Conservation (phyloP, 1,140 invertebrate species). For the Periplaneta americana region DNA sequence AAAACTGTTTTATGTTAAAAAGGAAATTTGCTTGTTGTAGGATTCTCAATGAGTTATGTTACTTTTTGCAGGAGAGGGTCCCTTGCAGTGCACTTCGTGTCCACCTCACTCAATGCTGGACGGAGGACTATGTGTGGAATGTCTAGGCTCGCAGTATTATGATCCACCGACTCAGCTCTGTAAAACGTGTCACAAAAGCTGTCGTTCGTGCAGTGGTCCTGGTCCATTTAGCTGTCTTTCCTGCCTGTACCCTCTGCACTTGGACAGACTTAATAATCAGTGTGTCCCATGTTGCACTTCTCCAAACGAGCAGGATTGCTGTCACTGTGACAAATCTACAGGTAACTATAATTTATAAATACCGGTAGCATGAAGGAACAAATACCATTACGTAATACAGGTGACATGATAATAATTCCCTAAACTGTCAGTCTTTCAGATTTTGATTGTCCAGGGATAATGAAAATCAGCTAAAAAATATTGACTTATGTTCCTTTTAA, state of each 20-base stretch:
- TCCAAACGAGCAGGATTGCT: slow-evolving; percentile 49
- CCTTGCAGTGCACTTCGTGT: slow-evolving; percentile 65
- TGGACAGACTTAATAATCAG: slow-evolving; percentile 65
- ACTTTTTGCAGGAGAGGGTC: slow-evolving; percentile 52
- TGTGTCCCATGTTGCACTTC: slow-evolving; percentile 62
- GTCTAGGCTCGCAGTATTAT: slow-evolving; percentile 64
- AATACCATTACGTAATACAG: too few species aligned
- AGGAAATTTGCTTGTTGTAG: background rate
- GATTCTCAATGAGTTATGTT: background rate
- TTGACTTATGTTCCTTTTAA: too few species aligned
- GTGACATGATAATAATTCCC: too few species aligned
- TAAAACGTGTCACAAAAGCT: slow-evolving; percentile 59
- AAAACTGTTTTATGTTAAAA: background rate
- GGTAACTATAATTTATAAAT: too few species aligned
- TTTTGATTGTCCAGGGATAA: too few species aligned
- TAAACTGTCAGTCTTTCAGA: too few species aligned
- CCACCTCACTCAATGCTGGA: slow-evolving; percentile 65
- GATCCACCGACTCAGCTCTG: slow-evolving; percentile 61
- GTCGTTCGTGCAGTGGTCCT: slow-evolving; percentile 60
- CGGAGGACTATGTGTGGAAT: slow-evolving; percentile 66
- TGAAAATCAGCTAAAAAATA: too few species aligned
- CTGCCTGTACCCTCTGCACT: slow-evolving; percentile 54
- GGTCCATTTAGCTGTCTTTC: slow-evolving; percentile 62
- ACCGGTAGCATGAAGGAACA: too few species aligned
- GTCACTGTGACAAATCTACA: slow-evolving; percentile 58